Conservation (phyloP, 30 jellyfish, hydroid and myxozoan species). For the Rhopilema esculentum region DNA sequence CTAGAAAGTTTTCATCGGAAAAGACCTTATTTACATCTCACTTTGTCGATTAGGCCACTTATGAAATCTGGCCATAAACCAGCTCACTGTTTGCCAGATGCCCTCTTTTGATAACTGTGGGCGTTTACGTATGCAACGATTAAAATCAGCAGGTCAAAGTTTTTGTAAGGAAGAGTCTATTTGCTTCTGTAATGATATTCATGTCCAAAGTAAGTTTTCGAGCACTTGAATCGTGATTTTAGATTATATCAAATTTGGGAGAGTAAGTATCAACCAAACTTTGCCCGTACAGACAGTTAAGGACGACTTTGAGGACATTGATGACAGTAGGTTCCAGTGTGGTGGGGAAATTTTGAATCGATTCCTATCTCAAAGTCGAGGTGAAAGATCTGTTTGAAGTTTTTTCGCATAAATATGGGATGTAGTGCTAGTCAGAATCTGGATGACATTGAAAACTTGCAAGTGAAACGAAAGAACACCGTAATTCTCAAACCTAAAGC, state of each 20-base stretch:
- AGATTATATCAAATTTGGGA: no score
- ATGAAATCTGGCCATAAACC: neutral
- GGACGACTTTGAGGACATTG: no score
- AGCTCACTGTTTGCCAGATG: neutral
- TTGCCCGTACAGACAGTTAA: no score
- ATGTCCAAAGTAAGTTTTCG: no score
- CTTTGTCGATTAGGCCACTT: neutral
- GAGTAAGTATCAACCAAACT: no score
- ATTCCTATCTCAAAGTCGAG: neutral
- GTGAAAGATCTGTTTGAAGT: neutral
- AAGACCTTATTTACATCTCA: neutral
- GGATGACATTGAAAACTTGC: neutral
- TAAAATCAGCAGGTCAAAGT: no score
- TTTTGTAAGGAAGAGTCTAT: no score
- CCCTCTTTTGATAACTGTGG: neutral
- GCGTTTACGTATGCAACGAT: neutral
- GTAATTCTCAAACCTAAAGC: conserved; percentile 80
- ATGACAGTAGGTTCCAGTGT: no score
- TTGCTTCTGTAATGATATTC: no score
- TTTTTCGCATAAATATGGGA: conserved; percentile 31
- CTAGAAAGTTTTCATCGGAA: neutral
- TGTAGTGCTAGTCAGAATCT: conserved; percentile 54
- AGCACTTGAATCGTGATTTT: no score
- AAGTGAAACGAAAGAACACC: conserved; percentile 59
- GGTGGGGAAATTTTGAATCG: no score